These are phyloP conservation scores for Delphinapterus leucas DNA, from an alignment of 2,113 vertebrate species.

Conservation along the genomic window DNA sequence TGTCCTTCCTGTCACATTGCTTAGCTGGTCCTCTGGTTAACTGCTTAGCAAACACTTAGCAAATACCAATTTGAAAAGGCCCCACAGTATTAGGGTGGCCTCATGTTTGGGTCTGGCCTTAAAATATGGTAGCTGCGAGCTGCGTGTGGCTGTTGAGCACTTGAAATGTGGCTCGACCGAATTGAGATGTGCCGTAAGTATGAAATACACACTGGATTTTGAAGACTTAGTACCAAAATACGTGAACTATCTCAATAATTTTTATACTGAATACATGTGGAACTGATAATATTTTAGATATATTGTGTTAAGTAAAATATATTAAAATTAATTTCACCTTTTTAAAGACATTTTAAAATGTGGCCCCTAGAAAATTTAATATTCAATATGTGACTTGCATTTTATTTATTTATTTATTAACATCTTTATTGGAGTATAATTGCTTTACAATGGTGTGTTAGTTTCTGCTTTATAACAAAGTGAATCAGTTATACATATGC, in stretches of 20 bases:
- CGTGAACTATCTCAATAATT: background rate
- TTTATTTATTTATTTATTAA: no score
- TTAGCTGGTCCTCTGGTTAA: background rate
- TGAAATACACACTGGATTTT: background rate
- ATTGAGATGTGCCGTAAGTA: background rate
- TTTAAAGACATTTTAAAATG: background rate
- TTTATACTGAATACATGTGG: background rate
- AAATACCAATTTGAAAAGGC: background rate
- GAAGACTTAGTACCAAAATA: background rate
- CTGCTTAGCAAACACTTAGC: background rate
- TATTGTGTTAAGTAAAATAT: background rate
- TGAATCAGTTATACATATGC: no score
- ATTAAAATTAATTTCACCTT: background rate
- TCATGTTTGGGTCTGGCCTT: background rate
- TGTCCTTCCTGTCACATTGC: background rate
- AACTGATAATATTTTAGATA: background rate
- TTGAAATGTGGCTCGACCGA: background rate
- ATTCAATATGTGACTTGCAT: background rate
- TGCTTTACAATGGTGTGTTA: no score
- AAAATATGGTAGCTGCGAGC: background rate
- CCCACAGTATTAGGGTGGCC: background rate
- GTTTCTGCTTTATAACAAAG: no score
- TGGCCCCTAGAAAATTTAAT: background rate
- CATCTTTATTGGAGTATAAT: no score
- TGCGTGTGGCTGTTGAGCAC: background rate